Evolutionary conservation across 2,797 vertebrate species (phyloP).

Genomic region (Pseudochaenichthys georgianus): DNA sequence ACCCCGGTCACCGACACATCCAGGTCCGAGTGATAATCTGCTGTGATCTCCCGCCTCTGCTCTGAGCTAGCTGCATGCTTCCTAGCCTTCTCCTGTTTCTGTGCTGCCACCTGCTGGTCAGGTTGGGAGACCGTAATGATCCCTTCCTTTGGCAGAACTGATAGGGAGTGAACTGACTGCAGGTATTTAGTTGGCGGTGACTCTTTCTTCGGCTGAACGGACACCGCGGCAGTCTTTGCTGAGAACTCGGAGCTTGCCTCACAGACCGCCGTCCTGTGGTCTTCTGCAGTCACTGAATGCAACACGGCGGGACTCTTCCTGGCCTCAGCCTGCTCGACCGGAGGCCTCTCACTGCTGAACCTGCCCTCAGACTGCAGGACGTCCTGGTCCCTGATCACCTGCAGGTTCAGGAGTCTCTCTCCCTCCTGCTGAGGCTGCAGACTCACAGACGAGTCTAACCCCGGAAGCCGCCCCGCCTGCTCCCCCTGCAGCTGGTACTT

Average conservation of each 20-base stretch:
- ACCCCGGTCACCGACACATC: constrained; percentile 63
- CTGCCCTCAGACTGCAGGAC: constrained; percentile 78
- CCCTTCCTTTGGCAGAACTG: constrained; percentile 84
- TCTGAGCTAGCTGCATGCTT: constrained; percentile 75
- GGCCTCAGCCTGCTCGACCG: constrained; percentile 53
- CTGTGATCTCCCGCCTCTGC: constrained; percentile 75
- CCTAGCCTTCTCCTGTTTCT: constrained; percentile 80
- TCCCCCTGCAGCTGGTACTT: constrained; percentile 77
- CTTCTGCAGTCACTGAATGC: constrained; percentile 73
- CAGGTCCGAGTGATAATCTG: constrained; percentile 77
- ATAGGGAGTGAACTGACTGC: constrained; percentile 69
- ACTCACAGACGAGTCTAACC: constrained; percentile 53
- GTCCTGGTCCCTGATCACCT: constrained; percentile 78
- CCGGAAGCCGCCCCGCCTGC: constrained; percentile 49
- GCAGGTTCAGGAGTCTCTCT: constrained; percentile 73
- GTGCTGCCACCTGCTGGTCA: constrained; percentile 71
- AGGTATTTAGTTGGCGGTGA: constrained; percentile 66
- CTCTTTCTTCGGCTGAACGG: constrained; percentile 70
- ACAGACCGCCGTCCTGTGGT: constrained; percentile 72
- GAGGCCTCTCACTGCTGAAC: constrained; percentile 72
- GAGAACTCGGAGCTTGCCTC: constrained; percentile 74
- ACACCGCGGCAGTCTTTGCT: constrained; percentile 33
- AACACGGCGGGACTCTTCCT: constrained; percentile 74
- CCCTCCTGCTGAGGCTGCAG: constrained; percentile 70
- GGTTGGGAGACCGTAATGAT: constrained; percentile 68